Base-by-base conservation (phyloP, 2,113 vertebrate species). In the Gasterosteus aculeatus region DNA sequence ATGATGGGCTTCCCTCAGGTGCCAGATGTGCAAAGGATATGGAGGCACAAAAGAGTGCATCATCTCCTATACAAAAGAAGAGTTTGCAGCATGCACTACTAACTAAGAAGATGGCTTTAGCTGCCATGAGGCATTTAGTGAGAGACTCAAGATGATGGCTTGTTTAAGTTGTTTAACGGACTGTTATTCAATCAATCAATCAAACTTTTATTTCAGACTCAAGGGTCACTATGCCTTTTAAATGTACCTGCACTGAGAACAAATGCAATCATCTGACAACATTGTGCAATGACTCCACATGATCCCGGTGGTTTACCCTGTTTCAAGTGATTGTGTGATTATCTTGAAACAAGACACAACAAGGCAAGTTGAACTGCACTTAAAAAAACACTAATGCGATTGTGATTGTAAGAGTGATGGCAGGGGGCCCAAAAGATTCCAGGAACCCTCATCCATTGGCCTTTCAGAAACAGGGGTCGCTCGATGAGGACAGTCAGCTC, bases 401-500 rank as follows among this genome's bases (percentile, higher is more conserved):
- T 26, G 22, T 26, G 22, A 26, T 26, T 26, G 22, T 26, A 19
- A 53, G 18, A 22, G 4, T 47, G 39, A 72, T 42, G 59, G 49
- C 16, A 62, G 26, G 22, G 53, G 42, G 46, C 1, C 61, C 44
- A 72, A 72, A 69, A 26, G 35, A 62, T 60, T 61, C 33, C 66
- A 67, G 42, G 49, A 62, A 49, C 78, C 9, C 49, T 82, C 63
- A 31, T 62, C 42, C 77, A 49, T 76, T 69, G 53, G 49, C 38
- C 54, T 66, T 69, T 70, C 46, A 58, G 58, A 69, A 51, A 26
- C 47, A 58, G 31, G 39, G 73, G 56, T 83, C 67, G 64, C 39
- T 33, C 10, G 39, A 47, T 4, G 66, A 61, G 39, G 77, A 89
- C 72, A 83, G 80, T 69, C 69, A 29, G 58, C 58, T 76, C 60